Evolutionary conservation across 2,797 vertebrate species (phyloP), one percentile per base, ranked within the genome.

Genomic region (Atherinosoma microstoma): DNA sequence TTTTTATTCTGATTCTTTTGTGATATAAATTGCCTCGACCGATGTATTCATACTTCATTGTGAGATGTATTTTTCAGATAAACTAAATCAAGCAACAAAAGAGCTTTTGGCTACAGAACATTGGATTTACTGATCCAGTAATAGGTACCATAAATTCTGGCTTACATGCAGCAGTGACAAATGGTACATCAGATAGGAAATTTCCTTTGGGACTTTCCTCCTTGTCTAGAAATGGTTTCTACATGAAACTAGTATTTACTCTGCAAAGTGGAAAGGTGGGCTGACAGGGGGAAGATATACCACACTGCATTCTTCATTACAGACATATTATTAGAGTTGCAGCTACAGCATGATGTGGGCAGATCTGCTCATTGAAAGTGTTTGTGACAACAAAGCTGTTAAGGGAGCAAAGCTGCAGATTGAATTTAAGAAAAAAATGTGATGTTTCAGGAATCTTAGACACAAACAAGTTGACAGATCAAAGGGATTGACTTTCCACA

Each of bases 121-220:
- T 88, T 92, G 87, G 83, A 91, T 94, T 91, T 92, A 90, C 88
- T 88, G 84, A 89, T 88, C 81, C 71, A 71, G 89, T 94, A 93
- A 94, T 91, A 93, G 85, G 89, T 87, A 88, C 84, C 88, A 94
- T 94, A 92, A 92, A 93, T 94, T 91, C 77, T 88, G 84, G 91
- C 87, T 89, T 87, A 84, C 89, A 90, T 92, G 79, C 87, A 79
- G 87, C 80, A 79, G 68, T 91, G 89, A 94, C 84, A 89, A 92
- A 92, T 89, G 86, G 83, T 65, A 88, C 86, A 93, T 91, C 90
- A 91, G 84, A 93, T 89, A 89, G 86, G 84, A 90, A 90, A 91
- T 92, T 90, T 92, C 88, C 87, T 88, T 83, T 91, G 87, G 85
- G 88, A 89, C 86, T 83, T 82, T 83, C 84, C 85, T 91, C 83